Conservation (phyloP, 2,797 vertebrate genomes). For the Tiaroga cobitis region DNA sequence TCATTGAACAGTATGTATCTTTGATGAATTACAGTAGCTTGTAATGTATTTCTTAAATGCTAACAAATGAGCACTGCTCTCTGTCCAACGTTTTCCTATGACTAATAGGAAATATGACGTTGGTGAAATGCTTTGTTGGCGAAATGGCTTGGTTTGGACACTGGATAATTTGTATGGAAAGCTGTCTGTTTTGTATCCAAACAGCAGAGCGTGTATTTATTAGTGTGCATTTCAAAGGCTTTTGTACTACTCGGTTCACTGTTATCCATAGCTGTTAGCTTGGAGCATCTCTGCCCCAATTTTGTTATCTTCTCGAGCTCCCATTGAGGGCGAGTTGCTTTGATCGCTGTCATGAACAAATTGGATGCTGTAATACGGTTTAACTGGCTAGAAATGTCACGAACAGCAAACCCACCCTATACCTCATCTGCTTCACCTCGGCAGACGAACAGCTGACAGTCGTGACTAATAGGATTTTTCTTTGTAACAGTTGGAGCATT, state of each 20-base stretch:
- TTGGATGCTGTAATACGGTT: neutral
- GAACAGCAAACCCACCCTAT: neutral
- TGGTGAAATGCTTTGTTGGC: neutral
- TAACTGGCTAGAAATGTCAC: constrained; percentile 18
- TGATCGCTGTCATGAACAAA: constrained; percentile 35
- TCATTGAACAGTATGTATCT: neutral
- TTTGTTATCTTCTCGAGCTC: constrained; percentile 22
- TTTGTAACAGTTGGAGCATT: neutral
- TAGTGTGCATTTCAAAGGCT: constrained; percentile 20
- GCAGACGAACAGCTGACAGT: neutral
- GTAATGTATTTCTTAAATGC: neutral
- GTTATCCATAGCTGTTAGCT: constrained; percentile 25
- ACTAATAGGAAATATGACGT: constrained; percentile 3
- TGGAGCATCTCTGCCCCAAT: constrained; percentile 13
- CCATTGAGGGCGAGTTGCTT: constrained; percentile 23
- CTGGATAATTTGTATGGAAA: constrained; percentile 1
- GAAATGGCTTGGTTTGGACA: neutral
- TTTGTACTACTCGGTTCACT: neutral
- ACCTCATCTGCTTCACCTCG: neutral
- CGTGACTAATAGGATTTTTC: neutral
- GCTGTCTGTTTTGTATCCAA: neutral
- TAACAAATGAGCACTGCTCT: neutral
- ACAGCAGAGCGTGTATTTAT: neutral
- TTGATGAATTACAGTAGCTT: constrained; percentile 7
- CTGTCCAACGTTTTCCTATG: constrained; percentile 55